Percentiles rank a stretch among this genome's conserved stretches.
Evolutionary conservation across 2,113 vertebrate species (phyloP).

Genomic region (Willisornis vidua): DNA sequence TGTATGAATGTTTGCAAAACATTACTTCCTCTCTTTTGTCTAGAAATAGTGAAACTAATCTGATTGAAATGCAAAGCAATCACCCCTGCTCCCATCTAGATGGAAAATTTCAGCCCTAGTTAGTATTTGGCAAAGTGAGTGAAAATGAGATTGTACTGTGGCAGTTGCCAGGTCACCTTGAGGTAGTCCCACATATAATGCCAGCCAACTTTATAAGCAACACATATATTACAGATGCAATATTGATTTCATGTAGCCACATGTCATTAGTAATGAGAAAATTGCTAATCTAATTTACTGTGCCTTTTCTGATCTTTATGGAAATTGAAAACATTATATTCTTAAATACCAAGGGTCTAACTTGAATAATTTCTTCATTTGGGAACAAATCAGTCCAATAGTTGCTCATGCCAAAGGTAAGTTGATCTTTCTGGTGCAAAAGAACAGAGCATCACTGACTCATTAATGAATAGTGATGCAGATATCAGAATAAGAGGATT

Average conservation of each 20-base stretch:
- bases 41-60: not conserved
- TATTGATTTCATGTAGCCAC: not conserved
- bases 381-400: not conserved
- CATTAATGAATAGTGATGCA: not conserved
- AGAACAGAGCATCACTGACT: not conserved
- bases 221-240: not conserved
- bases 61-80: conserved; percentile 3
- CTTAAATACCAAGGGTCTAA: not conserved
- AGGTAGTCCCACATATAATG: not conserved
- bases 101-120: conserved; percentile 20
- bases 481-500: not conserved
- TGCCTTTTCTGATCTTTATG: not conserved
- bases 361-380: not conserved
- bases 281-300: not conserved
- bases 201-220: not conserved
- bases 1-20: not conserved
- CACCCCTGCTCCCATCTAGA: not conserved
- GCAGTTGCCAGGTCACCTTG: conserved; percentile 23
- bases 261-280: not conserved
- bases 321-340: not conserved
- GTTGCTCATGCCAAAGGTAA: not conserved
- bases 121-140: conserved; percentile 3
- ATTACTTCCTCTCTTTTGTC: not conserved
- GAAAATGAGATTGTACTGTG: not conserved
- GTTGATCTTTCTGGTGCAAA: not conserved